Evolutionary conservation across 2,888 invertebrate species (phyloP).

Genomic region (Hipparchia semele): DNA sequence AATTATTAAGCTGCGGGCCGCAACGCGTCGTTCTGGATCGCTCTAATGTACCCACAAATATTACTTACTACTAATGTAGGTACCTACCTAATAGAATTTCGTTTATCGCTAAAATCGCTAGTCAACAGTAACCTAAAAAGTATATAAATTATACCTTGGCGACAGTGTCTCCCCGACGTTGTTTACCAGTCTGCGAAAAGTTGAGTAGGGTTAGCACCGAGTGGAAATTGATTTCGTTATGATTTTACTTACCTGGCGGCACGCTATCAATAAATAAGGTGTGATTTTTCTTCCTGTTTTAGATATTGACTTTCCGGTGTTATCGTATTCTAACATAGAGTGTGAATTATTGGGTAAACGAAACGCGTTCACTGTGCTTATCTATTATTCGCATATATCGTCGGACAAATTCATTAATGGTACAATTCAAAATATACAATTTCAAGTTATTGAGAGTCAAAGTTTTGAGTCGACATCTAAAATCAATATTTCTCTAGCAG

Average conservation of each 20-base stretch:
- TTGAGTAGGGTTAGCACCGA: slow-evolving; percentile 15
- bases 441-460: too few species aligned
- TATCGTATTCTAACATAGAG: background rate
- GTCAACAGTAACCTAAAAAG: background rate
- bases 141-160: slow-evolving; percentile 14
- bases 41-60: too few species aligned
- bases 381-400: background rate
- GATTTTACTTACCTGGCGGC: background rate
- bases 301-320: slow-evolving; percentile 3
- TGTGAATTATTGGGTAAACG: background rate
- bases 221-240: background rate
- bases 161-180: slow-evolving; percentile 37
- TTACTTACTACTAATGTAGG: too few species aligned
- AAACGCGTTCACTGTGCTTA: background rate
- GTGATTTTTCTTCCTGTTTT: slow-evolving; percentile 12
- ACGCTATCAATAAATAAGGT: background rate
- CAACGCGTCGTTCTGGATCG: too few species aligned
- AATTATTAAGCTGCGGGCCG: too few species aligned
- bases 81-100: background rate
- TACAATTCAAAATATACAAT: too few species aligned
- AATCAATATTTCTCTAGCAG: too few species aligned
- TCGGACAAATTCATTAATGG: too few species aligned
- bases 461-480: too few species aligned
- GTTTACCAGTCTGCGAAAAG: slow-evolving; percentile 36
- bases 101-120: background rate